Conservation (phyloP, 2,888 invertebrate species). For the Brenthis hecate region DNA sequence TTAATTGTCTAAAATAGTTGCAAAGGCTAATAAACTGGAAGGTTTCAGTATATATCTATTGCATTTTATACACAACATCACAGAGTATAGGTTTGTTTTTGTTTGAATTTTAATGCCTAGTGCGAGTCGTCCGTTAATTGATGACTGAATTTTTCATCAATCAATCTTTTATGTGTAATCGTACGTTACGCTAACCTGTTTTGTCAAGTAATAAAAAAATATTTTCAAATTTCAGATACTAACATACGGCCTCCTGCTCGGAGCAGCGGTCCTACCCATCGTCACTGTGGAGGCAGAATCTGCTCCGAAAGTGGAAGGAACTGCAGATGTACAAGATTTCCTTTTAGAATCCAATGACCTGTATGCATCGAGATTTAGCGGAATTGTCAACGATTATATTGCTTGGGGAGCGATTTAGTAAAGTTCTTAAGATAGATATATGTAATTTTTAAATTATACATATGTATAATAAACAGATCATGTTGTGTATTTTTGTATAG, state of each 20-base stretch:
- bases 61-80: no score
- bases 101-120: no score
- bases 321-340: conserved; percentile 46
- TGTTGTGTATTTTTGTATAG: no score
- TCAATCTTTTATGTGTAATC: no score
- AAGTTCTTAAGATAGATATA: not conserved
- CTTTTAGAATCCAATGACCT: conserved; percentile 50
- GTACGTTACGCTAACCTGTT: no score
- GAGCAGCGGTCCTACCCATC: conserved; percentile 55
- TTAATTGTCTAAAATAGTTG: not conserved
- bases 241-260: conserved; percentile 47
- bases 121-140: no score
- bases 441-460: not conserved
- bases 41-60: no score
- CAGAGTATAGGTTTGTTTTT: no score
- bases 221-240: conserved; percentile 49
- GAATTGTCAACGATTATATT: conserved; percentile 57
- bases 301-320: conserved; percentile 50
- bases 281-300: conserved; percentile 58
- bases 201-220: no score
- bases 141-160: no score
- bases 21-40: no score
- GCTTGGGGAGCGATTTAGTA: conserved; percentile 53
- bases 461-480: no score
- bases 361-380: conserved; percentile 54